Conservation (phyloP, 2,888 invertebrate genomes). For the Sympetrum striolatum region DNA sequence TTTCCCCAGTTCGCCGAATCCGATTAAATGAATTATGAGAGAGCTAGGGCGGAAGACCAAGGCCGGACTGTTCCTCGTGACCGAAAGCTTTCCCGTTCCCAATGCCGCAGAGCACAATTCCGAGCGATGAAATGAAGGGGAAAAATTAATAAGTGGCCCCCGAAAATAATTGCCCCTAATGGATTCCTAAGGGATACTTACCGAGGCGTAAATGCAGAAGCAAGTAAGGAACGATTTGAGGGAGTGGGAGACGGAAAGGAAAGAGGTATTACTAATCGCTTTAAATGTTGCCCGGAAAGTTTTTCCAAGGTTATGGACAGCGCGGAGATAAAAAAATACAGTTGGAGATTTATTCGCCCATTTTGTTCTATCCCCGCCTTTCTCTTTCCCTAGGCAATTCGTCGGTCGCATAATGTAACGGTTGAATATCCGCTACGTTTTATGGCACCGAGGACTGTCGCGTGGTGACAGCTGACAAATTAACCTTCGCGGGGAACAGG, state of each 20-base stretch:
- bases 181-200: not conserved
- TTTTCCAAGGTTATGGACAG: not conserved
- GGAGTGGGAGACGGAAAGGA: not conserved
- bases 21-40: not conserved
- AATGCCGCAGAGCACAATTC: not conserved
- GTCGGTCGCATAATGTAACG: not conserved
- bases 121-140: not conserved
- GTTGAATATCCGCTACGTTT: not conserved
- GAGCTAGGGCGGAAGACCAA: not conserved
- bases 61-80: not conserved
- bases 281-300: not conserved
- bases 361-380: not conserved
- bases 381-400: not conserved
- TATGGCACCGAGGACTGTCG: too few relatives aligned
- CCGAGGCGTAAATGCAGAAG: not conserved
- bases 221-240: not conserved
- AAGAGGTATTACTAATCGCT: not conserved
- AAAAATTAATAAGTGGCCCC: not conserved
- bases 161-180: not conserved
- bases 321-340: not conserved
- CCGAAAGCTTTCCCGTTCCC: too few relatives aligned
- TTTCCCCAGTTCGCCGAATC: too few relatives aligned
- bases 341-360: not conserved
- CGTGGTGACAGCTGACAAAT: too few relatives aligned
- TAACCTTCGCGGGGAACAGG: too few relatives aligned